phyloP scores from a whole-genome alignment of 2,888 invertebrate genomes.

The Cabera pusaria region DNA sequence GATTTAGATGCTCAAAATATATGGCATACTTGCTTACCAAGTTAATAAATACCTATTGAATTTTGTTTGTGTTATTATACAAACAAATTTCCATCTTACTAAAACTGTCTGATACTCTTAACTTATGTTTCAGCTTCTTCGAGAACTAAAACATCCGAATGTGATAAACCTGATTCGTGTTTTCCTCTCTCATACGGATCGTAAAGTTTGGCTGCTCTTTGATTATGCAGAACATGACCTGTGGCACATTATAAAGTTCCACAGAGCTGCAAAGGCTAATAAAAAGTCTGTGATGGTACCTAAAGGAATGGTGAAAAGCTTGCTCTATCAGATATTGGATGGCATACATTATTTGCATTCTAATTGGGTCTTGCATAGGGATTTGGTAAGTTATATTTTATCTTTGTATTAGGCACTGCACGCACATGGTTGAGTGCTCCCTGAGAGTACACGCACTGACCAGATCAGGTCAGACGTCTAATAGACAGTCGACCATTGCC shows the following conservation, averaged over 20 bases:
- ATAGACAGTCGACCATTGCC: no score
- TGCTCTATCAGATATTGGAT: slow-evolving; percentile 98
- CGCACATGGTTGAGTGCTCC: no score
- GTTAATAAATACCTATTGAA: no score
- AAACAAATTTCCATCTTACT: no score
- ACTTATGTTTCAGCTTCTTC: slow-evolving; percentile 87
- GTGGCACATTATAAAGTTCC: slow-evolving; percentile 99
- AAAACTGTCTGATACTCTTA: no score
- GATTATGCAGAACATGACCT: slow-evolving; percentile 99
- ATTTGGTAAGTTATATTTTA: slow-evolving; percentile 88
- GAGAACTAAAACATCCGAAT: slow-evolving; percentile 98
- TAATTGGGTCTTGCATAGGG: slow-evolving; percentile 99
- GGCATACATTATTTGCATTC: slow-evolving; percentile 99
- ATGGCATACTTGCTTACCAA: no score
- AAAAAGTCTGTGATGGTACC: slow-evolving; percentile 98
- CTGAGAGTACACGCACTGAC: no score
- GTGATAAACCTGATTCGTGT: slow-evolving; percentile 98
- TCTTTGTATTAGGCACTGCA: no score
- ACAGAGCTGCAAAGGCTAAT: slow-evolving; percentile 98
- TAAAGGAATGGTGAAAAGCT: slow-evolving; percentile 98
- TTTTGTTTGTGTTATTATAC: no score
- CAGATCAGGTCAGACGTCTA: no score
- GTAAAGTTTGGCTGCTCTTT: slow-evolving; percentile 98
- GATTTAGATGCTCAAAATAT: no score
- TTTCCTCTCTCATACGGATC: slow-evolving; percentile 97